phyloP scores from a whole-genome alignment of 2,797 vertebrate genomes.

The Chelidonichthys spinosus region DNA sequence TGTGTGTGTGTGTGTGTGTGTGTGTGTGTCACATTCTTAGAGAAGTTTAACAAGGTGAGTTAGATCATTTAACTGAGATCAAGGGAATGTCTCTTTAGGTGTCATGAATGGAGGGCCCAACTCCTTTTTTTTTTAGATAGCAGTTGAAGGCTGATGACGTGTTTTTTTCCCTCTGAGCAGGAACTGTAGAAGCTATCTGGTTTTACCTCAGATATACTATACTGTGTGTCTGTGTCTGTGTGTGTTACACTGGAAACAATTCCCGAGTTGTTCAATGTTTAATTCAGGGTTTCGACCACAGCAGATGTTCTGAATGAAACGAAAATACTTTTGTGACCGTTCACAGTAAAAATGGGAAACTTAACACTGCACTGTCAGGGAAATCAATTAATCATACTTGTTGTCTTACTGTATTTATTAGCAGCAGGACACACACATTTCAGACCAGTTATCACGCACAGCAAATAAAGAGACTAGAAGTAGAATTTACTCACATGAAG shows the following conservation, averaged over 20 bases:
- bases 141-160: conserved; percentile 42
- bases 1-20: conserved; percentile 40
- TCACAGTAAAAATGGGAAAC: conserved; percentile 5
- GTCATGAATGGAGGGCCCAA: conserved; percentile 32
- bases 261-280: background rate
- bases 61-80: conserved; percentile 55
- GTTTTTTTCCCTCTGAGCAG: conserved; percentile 9
- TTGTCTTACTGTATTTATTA: conserved; percentile 12
- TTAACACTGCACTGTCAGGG: background rate
- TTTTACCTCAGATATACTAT: conserved; percentile 18
- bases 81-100: conserved; percentile 37
- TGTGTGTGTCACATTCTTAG: conserved; percentile 39
- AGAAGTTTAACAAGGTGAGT: conserved; percentile 51
- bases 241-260: conserved; percentile 1
- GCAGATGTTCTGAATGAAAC: conserved; percentile 22
- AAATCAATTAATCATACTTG: conserved; percentile 13
- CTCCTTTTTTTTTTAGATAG: conserved; percentile 48
- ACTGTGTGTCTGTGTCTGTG: background rate
- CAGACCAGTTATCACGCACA: background rate
- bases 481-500: background rate
- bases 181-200: conserved; percentile 19
- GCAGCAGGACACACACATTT: conserved; percentile 1
- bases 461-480: background rate
- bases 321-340: conserved; percentile 16
- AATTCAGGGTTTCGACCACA: background rate